phyloP scores from a whole-genome alignment of 2,888 invertebrate genomes.

The Lithophane leautieri region DNA sequence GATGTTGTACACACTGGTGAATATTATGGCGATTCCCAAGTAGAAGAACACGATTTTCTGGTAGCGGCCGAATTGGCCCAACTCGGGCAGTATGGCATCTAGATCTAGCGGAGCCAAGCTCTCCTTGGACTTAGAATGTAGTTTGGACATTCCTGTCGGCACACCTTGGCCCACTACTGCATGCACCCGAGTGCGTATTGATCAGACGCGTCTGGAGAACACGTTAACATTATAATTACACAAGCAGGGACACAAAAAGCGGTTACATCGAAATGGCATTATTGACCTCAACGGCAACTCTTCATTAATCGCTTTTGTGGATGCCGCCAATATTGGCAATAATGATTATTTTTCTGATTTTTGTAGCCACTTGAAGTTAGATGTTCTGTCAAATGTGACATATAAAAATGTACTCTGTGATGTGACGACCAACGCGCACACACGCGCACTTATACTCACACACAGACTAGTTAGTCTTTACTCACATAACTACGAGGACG shows the following conservation, averaged over 20 bases:
- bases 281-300: neutral
- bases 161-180: neutral
- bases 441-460: too few species aligned
- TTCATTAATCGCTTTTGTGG: neutral
- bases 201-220: neutral
- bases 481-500: neutral
- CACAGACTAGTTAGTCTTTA: too few species aligned
- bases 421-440: too few species aligned
- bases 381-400: conserved; percentile 14
- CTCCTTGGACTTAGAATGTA: neutral
- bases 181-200: neutral
- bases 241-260: neutral
- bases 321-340: neutral
- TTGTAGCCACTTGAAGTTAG: neutral
- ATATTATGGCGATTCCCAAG: conserved; percentile 84
- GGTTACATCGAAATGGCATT: neutral
- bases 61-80: conserved; percentile 86
- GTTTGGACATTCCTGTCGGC: neutral
- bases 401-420: too few species aligned
- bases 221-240: conserved; percentile 1
- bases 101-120: conserved; percentile 68
- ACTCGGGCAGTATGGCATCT: conserved; percentile 80
- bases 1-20: conserved; percentile 86
- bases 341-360: neutral
- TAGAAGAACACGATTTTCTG: conserved; percentile 83